Evolutionary conservation across 2,113 vertebrate genomes (phyloP).

Genomic region (Lipotes vexillifer): DNA sequence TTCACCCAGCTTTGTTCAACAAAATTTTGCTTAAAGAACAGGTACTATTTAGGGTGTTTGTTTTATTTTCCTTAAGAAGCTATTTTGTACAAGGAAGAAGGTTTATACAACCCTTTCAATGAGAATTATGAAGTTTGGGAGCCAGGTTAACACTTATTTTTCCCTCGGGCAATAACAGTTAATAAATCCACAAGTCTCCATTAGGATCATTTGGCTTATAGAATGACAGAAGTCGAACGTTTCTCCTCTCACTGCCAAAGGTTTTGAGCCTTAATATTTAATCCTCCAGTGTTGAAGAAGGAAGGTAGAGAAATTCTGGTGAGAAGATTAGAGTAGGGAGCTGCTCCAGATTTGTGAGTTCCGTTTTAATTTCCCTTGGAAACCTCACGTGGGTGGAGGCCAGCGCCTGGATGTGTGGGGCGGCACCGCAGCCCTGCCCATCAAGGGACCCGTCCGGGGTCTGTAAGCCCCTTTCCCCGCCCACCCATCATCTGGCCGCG

Average conservation of each 20-base stretch:
- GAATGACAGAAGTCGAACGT: background rate
- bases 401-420: background rate
- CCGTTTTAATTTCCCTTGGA: background rate
- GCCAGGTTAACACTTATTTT: background rate
- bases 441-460: background rate
- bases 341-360: background rate
- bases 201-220: background rate
- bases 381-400: background rate
- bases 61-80: background rate
- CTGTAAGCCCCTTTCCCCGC: background rate
- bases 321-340: background rate
- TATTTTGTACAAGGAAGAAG: background rate
- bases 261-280: background rate
- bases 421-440: rapidly evolving
- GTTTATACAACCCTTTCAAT: background rate
- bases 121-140: background rate
- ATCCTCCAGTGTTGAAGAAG: background rate
- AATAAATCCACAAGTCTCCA: background rate
- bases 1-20: background rate
- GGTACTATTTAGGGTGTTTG: background rate
- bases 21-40: background rate
- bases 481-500: constrained; percentile 68
- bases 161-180: background rate
- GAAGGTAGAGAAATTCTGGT: background rate
- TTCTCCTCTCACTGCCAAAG: background rate